Conservation (phyloP, 2,113 vertebrate genomes). For the Colossoma macropomum region DNA sequence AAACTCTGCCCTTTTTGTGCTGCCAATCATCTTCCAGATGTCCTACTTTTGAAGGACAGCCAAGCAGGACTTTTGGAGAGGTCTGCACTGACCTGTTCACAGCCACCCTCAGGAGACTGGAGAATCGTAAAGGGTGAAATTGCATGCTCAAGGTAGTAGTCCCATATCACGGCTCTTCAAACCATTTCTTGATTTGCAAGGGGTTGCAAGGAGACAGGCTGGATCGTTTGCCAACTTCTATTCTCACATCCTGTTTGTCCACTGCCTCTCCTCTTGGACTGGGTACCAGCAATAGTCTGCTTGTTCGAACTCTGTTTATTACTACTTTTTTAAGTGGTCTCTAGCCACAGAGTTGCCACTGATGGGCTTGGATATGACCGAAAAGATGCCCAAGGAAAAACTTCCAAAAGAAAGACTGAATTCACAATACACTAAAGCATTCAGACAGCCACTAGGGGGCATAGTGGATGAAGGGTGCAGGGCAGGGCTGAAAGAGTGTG, state of each 20-base stretch:
- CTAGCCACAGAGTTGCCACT: conserved; percentile 19
- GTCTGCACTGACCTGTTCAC: not conserved
- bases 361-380: not conserved
- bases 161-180: not conserved
- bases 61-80: not conserved
- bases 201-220: too few relatives aligned
- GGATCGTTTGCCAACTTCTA: not conserved
- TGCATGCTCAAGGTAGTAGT: not conserved
- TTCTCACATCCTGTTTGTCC: not conserved
- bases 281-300: not conserved
- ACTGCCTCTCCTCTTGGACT: not conserved
- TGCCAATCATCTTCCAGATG: not conserved
- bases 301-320: too few relatives aligned
- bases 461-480: not conserved
- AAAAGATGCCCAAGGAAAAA: conserved; percentile 7
- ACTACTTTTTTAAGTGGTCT: not conserved
- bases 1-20: not conserved
- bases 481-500: not conserved
- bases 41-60: not conserved
- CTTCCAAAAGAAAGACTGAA: conserved; percentile 27
- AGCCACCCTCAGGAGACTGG: not conserved
- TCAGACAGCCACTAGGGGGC: not conserved
- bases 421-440: conserved; percentile 26
- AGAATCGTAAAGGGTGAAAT: not conserved
- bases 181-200: not conserved